Evolutionary conservation across 2,113 vertebrate genomes (phyloP).

Genomic region (Tachysurus fulvidraco): DNA sequence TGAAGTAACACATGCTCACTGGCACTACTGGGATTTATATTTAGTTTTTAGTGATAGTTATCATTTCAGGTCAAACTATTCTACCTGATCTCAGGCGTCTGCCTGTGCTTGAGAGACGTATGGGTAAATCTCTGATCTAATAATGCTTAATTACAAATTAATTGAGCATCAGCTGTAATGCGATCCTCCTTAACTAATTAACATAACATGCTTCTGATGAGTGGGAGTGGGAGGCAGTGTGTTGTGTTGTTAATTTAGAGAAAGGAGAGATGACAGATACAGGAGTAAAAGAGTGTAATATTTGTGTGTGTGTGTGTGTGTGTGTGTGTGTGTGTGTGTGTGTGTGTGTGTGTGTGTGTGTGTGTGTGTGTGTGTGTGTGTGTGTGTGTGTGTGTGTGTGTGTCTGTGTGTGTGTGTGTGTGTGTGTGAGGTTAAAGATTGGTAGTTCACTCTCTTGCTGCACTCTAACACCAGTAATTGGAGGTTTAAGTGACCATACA

Average conservation of each 20-base stretch:
- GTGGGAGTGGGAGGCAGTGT: constrained; percentile 66
- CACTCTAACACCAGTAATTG: constrained; percentile 45
- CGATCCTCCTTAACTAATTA: constrained; percentile 76
- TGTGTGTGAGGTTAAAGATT: constrained; percentile 6
- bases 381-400: constrained; percentile 49
- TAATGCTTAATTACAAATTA: constrained; percentile 78
- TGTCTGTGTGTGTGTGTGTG: constrained; percentile 49
- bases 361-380: constrained; percentile 47
- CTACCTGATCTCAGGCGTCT: background rate
- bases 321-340: constrained; percentile 13
- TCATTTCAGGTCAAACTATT: background rate
- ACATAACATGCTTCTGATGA: constrained; percentile 71
- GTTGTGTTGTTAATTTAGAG: background rate
- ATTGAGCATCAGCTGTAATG: constrained; percentile 78
- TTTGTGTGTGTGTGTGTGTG: constrained; percentile 48
- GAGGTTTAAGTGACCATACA: constrained; percentile 47
- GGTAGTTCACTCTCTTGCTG: constrained; percentile 36
- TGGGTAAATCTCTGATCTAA: constrained; percentile 62
- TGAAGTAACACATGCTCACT: background rate
- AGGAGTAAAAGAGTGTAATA: background rate
- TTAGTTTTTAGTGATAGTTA: background rate
- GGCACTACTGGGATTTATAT: background rate
- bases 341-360: constrained; percentile 15
- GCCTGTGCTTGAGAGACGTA: background rate
- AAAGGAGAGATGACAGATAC: background rate